These are phyloP conservation scores for Cavia aperea DNA, from an alignment of 2,113 vertebrate species.

Conservation along the genomic window DNA sequence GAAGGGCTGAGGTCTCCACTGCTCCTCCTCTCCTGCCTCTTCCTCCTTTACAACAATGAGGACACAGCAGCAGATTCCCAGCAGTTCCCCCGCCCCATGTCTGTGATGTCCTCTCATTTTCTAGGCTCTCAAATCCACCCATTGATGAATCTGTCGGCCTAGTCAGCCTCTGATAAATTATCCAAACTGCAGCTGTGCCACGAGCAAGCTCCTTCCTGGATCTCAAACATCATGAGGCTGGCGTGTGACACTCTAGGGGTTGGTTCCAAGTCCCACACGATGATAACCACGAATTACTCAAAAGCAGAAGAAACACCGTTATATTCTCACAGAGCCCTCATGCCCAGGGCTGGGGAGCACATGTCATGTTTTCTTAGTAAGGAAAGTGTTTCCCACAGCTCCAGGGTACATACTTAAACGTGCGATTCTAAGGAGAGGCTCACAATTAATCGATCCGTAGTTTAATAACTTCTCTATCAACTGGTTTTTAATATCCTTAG, in stretches of 20 bases:
- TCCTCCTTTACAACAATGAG: neutral
- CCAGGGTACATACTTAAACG: neutral
- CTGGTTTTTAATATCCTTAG: neutral
- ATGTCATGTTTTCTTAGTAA: neutral
- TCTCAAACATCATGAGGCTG: neutral
- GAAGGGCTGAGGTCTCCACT: neutral
- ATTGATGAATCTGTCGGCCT: too few species aligned
- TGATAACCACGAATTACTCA: neutral
- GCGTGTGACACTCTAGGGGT: too few species aligned
- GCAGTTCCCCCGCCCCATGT: neutral
- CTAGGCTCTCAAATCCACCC: neutral
- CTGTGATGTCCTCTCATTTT: neutral
- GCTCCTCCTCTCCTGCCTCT: neutral
- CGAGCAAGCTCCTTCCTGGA: neutral
- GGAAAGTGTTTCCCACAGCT: neutral
- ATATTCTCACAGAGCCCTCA: neutral
- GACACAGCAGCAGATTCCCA: neutral
- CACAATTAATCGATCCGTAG: neutral
- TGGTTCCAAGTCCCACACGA: neutral
- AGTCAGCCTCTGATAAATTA: neutral
- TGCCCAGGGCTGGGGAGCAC: neutral
- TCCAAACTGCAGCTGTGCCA: neutral
- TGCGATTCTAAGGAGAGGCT: neutral
- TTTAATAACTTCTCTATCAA: neutral
- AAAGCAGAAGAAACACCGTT: neutral